Percentiles rank a stretch among this genome's conserved stretches.
Conservation (phyloP, 2,113 vertebrate genomes). For the Scomber japonicus region DNA sequence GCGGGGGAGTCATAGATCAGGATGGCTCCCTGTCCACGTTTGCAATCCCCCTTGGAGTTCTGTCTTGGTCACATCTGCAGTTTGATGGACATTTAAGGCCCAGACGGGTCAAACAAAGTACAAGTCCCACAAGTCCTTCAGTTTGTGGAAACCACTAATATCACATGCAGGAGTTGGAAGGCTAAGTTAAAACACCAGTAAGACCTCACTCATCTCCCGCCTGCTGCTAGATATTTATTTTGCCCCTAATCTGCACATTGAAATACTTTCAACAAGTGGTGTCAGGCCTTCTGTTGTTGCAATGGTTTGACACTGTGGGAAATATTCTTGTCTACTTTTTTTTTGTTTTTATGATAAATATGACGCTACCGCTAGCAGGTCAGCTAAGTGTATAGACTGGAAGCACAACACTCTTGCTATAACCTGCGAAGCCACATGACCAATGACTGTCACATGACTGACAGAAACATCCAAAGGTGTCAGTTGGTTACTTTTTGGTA, state of each 20-base stretch:
- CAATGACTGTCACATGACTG: too few species aligned
- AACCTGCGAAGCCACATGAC: too few species aligned
- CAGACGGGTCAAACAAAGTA: slow-evolving; percentile 35
- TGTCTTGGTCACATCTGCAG: slow-evolving; percentile 45
- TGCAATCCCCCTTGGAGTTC: slow-evolving; percentile 20
- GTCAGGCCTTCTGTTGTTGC: not conserved
- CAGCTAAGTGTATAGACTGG: too few species aligned
- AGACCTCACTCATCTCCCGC: not conserved
- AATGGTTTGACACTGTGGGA: not conserved
- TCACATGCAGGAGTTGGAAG: slow-evolving; percentile 10
- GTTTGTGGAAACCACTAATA: slow-evolving; percentile 1
- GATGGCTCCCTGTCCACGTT: slow-evolving; percentile 24
- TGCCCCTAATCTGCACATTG: not conserved
- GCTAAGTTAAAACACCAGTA: not conserved
- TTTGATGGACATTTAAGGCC: slow-evolving; percentile 16
- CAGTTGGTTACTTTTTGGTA: too few species aligned
- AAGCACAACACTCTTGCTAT: too few species aligned
- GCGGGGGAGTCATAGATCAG: slow-evolving; percentile 33
- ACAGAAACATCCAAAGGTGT: too few species aligned
- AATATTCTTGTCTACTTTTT: not conserved
- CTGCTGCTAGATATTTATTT: slow-evolving; percentile 18
- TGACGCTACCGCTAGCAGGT: too few species aligned
- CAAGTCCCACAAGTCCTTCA: not conserved
- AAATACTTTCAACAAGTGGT: not conserved
- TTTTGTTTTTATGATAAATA: too few species aligned